Evolutionary conservation across 2,113 vertebrate genomes (phyloP).

Genomic region (Chrysemys picta): DNA sequence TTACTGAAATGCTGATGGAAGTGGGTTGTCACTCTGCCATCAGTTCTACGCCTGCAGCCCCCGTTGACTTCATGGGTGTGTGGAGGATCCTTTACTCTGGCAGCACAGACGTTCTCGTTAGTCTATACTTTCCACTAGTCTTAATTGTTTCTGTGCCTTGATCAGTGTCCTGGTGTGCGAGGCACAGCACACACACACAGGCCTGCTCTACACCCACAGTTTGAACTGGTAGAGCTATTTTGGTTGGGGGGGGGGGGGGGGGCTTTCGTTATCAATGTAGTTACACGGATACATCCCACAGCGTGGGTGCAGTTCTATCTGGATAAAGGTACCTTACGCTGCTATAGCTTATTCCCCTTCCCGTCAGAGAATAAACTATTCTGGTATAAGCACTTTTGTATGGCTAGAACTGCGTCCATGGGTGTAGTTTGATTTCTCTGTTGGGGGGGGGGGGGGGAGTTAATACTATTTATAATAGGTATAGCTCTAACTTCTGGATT

Average conservation of each 20-base stretch:
- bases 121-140: background rate
- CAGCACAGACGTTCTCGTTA: background rate
- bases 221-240: background rate
- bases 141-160: background rate
- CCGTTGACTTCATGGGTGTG: background rate
- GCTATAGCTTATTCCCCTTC: background rate
- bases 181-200: background rate
- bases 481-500: background rate
- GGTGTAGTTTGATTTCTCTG: background rate
- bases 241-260: background rate
- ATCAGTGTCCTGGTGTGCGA: background rate
- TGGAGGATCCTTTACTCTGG: background rate
- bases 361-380: background rate
- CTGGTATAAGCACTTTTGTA: background rate
- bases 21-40: background rate
- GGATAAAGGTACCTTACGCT: background rate
- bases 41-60: background rate
- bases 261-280: background rate
- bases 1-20: background rate
- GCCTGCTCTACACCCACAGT: background rate
- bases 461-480: background rate
- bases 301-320: background rate
- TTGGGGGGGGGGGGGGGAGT: background rate
- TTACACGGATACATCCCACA: background rate
- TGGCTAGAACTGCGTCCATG: background rate